phyloP scores from a whole-genome alignment of 2,113 vertebrate species.

The Varanus komodoensis region DNA sequence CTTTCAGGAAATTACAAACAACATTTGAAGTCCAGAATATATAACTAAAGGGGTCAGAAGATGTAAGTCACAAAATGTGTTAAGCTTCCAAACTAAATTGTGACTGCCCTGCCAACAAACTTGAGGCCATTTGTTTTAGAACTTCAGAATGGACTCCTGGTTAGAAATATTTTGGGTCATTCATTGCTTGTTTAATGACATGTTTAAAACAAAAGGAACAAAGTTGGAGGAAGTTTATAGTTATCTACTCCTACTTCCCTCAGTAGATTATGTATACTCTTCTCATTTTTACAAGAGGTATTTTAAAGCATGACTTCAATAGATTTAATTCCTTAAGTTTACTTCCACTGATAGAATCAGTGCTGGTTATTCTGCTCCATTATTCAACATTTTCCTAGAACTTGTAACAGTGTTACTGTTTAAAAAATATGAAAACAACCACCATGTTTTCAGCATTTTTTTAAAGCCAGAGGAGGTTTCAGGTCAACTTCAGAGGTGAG shows the following conservation, averaged over 20 bases:
- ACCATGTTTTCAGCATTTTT: neutral
- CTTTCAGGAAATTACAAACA: neutral
- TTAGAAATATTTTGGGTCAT: neutral
- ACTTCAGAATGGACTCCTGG: neutral
- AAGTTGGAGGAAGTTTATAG: neutral
- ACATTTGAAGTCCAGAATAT: neutral
- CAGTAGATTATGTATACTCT: neutral
- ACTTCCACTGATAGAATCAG: neutral
- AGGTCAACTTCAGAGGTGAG: no score
- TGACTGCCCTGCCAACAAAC: neutral
- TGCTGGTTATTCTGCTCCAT: neutral
- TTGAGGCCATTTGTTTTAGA: neutral
- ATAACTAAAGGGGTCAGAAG: neutral
- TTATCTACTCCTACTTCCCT: neutral
- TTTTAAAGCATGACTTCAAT: neutral
- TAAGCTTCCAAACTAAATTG: neutral
- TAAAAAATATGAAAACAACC: neutral
- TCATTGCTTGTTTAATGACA: neutral
- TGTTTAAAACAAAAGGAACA: conserved; percentile 15
- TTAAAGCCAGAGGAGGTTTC: no score
- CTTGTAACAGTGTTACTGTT: neutral
- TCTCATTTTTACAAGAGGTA: neutral
- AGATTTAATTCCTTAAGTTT: neutral
- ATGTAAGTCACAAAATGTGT: neutral
- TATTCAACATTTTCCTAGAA: neutral